Evolutionary conservation across 2,888 invertebrate species (phyloP).

Genomic region (Diaprepes abbreviatus): DNA sequence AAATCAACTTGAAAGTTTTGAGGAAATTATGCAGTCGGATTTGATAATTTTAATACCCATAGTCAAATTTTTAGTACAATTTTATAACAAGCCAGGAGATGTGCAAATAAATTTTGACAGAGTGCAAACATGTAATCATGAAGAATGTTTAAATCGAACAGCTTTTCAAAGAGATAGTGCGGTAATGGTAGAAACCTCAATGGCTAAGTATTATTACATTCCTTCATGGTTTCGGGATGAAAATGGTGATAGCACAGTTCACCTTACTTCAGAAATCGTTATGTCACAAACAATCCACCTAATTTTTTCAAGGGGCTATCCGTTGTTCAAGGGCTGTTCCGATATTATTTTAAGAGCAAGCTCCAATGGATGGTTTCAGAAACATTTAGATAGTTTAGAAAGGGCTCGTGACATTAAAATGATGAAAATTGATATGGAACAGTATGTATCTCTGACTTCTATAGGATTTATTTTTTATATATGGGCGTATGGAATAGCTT

Average conservation of each 20-base stretch:
- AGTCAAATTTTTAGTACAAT: neutral
- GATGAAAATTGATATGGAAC: neutral
- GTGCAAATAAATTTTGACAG: neutral
- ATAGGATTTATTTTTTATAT: neutral
- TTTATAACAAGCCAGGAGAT: neutral
- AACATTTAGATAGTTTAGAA: neutral
- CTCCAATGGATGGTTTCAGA: slow-evolving; percentile 10
- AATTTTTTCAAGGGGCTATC: slow-evolving; percentile 16
- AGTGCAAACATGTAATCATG: neutral
- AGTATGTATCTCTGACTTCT: neutral
- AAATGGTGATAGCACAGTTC: slow-evolving; percentile 6
- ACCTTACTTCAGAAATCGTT: neutral
- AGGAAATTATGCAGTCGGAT: neutral
- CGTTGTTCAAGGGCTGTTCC: neutral
- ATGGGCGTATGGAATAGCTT: neutral
- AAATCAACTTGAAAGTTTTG: neutral
- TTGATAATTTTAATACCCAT: neutral
- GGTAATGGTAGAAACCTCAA: neutral
- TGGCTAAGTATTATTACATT: neutral
- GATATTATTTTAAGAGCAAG: neutral
- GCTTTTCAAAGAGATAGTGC: neutral
- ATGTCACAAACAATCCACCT: neutral
- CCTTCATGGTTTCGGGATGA: neutral
- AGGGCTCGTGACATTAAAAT: neutral
- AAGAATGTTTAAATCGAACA: slow-evolving; percentile 4